Percentiles rank a stretch among this genome's conserved stretches.
Evolutionary conservation across 2,888 invertebrate genomes (phyloP).

Genomic region (Ryuthela nishihirai): DNA sequence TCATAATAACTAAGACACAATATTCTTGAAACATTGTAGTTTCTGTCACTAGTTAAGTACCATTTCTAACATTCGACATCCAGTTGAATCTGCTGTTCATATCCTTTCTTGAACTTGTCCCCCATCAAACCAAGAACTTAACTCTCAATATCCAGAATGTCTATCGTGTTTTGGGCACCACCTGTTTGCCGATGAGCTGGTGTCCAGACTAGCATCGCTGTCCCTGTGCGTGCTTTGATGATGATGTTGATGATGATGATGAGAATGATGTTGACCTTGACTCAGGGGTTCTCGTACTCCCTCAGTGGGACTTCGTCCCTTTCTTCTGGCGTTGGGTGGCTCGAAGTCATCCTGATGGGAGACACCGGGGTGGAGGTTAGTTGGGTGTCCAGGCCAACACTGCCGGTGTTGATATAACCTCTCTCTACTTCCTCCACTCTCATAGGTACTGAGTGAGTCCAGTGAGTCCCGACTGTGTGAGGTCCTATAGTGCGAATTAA

Average conservation of each 20-base stretch:
- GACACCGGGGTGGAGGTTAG: conserved; percentile 1
- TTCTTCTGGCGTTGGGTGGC: conserved; percentile 8
- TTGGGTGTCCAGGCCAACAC: conserved; percentile 25
- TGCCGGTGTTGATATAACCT: conserved; percentile 19
- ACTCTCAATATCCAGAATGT: background rate
- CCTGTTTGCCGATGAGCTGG: conserved; percentile 12
- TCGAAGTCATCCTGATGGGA: background rate
- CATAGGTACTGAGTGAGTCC: conserved; percentile 33
- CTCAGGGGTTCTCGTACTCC: conserved; percentile 1
- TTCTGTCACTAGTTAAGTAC: no score
- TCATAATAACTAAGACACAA: no score
- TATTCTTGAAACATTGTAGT: no score
- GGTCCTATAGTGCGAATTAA: no score
- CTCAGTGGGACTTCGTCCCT: background rate
- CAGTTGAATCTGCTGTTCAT: no score
- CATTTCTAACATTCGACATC: no score
- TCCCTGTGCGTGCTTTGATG: conserved; percentile 12
- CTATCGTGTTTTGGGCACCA: conserved; percentile 32
- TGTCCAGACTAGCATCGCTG: conserved; percentile 29
- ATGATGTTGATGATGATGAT: conserved; percentile 17
- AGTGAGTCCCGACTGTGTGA: conserved; percentile 27
- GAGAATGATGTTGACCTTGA: conserved; percentile 11
- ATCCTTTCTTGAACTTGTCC: no score
- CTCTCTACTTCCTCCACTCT: conserved; percentile 29
- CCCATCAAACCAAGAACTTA: no score